These are phyloP conservation scores for Carapus acus DNA, from an alignment of 2,797 vertebrate genomes.

Conservation along the genomic window DNA sequence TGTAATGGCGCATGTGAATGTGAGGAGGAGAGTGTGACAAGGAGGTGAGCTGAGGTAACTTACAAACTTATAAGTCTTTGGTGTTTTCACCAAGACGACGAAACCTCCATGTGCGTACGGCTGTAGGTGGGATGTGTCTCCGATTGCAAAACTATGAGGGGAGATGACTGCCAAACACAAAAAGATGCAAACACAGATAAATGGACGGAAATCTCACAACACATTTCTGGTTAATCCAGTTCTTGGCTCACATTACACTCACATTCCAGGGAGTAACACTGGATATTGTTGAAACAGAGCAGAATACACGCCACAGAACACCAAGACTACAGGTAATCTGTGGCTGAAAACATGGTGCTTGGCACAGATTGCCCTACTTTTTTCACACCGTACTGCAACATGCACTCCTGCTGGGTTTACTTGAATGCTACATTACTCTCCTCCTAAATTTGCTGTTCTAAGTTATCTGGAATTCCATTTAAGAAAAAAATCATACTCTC, in stretches of 20 bases:
- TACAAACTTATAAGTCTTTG: constrained; percentile 87
- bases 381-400: too few species aligned
- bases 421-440: neutral
- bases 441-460: neutral
- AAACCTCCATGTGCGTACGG: constrained; percentile 91
- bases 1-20: too few species aligned
- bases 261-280: too few species aligned
- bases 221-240: neutral
- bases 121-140: constrained; percentile 84
- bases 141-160: constrained; percentile 89
- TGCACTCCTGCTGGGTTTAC: too few species aligned
- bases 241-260: neutral
- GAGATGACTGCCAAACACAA: constrained; percentile 78
- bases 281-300: neutral
- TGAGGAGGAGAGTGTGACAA: neutral
- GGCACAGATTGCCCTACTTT: too few species aligned
- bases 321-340: too few species aligned
- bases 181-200: constrained; percentile 14
- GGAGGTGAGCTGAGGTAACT: constrained; percentile 71
- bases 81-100: constrained; percentile 85
- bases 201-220: neutral
- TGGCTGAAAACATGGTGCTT: too few species aligned
- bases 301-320: neutral
- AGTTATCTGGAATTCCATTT: neutral
- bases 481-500: constrained; percentile 6